phyloP scores from a whole-genome alignment of 2,888 invertebrate genomes.

The Drosophila pseudotalamancana region DNA sequence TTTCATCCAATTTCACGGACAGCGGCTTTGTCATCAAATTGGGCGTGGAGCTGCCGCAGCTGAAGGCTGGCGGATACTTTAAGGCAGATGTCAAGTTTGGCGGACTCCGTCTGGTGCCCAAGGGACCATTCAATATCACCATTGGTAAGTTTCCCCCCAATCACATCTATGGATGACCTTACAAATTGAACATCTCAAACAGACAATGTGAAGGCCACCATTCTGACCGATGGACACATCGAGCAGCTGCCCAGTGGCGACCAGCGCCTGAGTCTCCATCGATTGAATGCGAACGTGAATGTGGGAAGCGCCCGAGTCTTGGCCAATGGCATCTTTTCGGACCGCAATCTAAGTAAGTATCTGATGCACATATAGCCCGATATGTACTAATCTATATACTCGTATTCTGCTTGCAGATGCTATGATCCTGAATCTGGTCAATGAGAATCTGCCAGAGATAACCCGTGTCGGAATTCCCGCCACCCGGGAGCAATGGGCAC shows the following conservation, averaged over 20 bases:
- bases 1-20: conserved; percentile 86
- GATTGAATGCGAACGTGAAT: conserved; percentile 79
- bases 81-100: conserved; percentile 88
- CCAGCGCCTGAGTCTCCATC: conserved; percentile 74
- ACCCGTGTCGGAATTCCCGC: conserved; percentile 85
- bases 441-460: conserved; percentile 86
- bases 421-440: conserved; percentile 85
- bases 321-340: conserved; percentile 83
- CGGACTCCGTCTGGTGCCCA: conserved; percentile 87
- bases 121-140: conserved; percentile 86
- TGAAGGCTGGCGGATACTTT: conserved; percentile 86
- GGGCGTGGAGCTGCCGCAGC: conserved; percentile 86
- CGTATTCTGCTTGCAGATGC: conserved; percentile 58
- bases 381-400: not conserved
- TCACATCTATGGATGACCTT: not conserved
- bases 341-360: conserved; percentile 80
- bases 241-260: conserved; percentile 66
- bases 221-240: conserved; percentile 79
- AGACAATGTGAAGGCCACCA: conserved; percentile 79
- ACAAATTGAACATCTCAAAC: not conserved
- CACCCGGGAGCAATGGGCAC: conserved; percentile 83
- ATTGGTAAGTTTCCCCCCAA: conserved; percentile 85
- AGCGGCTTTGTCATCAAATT: conserved; percentile 87
- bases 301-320: conserved; percentile 77
- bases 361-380: rapidly evolving